Conservation (phyloP, 2,888 invertebrate species). For the Temnothorax unifasciatus region DNA sequence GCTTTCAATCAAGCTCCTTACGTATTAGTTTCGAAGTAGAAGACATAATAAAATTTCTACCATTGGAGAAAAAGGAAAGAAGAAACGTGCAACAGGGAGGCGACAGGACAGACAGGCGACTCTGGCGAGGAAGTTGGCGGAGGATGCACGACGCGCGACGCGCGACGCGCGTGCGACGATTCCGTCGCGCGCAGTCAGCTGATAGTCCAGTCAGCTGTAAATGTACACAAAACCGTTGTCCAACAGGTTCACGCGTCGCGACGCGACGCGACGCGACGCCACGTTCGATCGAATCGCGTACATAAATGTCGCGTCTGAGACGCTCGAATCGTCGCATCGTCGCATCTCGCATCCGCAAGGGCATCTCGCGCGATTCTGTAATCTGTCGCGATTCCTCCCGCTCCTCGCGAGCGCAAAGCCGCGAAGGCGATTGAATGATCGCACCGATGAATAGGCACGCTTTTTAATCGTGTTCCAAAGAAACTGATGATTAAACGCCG, state of each 20-base stretch:
- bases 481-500: background rate
- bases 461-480: no score
- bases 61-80: background rate
- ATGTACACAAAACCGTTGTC: conserved; percentile 77
- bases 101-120: background rate
- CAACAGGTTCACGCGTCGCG: conserved; percentile 73
- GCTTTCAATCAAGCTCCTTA: background rate
- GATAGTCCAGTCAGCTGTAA: conserved; percentile 78
- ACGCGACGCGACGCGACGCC: conserved; percentile 11
- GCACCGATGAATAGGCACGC: background rate
- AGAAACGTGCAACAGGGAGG: conserved; percentile 11
- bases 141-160: background rate
- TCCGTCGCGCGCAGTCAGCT: conserved; percentile 74
- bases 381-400: background rate
- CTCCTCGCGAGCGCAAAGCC: background rate
- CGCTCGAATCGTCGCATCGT: no score
- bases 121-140: conserved; percentile 34
- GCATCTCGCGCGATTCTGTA: background rate
- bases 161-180: conserved; percentile 54
- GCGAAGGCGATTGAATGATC: background rate
- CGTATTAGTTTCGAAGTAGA: background rate
- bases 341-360: conserved; percentile 5
- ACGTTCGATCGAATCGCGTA: conserved; percentile 43
- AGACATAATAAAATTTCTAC: background rate
- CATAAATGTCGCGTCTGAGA: conserved; percentile 10